Conservation (phyloP, 2,797 vertebrate species). For the Zenarchopterus dispar region DNA sequence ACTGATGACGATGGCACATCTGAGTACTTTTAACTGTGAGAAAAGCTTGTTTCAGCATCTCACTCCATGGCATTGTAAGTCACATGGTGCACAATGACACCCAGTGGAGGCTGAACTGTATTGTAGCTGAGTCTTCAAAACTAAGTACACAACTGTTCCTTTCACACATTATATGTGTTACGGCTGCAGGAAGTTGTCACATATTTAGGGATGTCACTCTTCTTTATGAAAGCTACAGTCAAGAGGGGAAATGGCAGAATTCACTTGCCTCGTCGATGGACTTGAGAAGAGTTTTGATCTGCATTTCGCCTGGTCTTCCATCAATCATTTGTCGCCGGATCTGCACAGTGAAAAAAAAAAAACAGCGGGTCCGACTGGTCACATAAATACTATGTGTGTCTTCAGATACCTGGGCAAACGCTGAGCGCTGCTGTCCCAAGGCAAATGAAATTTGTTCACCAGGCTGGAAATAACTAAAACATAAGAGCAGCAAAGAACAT, state of each 20-base stretch:
- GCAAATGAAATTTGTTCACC: constrained; percentile 19
- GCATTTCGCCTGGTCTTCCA: constrained; percentile 89
- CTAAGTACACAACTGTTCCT: no score
- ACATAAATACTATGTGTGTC: not conserved
- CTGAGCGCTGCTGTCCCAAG: constrained; percentile 6
- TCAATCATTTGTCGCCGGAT: constrained; percentile 98
- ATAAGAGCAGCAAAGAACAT: constrained; percentile 20
- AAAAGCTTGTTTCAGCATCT: constrained; percentile 10
- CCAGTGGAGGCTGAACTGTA: not conserved
- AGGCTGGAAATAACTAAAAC: constrained; percentile 17
- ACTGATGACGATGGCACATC: not conserved
- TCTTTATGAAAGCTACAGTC: not conserved
- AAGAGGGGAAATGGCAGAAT: not conserved
- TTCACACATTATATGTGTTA: no score
- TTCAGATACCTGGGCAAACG: constrained; percentile 3
- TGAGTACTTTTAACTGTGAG: not conserved
- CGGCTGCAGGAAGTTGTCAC: not conserved
- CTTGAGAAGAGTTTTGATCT: constrained; percentile 92
- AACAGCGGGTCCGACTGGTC: not conserved
- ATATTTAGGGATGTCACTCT: not conserved
- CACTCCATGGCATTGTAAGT: not conserved
- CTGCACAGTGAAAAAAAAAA: constrained; percentile 72
- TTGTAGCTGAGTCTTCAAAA: not conserved
- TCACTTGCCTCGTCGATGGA: constrained; percentile 91
- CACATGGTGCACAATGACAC: not conserved